Evolutionary conservation across 1,140 invertebrate genomes (phyloP).

Genomic region (Panulirus ornatus): DNA sequence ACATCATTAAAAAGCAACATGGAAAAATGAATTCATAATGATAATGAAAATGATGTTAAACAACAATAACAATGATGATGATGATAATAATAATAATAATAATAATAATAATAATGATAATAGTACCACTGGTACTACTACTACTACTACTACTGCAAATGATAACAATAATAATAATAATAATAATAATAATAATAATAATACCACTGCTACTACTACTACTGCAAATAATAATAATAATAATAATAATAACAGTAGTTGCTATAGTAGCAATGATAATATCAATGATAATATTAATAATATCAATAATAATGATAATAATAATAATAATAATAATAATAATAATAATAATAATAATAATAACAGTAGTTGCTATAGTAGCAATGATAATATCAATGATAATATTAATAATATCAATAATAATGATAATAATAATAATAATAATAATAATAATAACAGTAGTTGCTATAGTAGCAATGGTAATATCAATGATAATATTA

Average conservation of each 20-base stretch:
- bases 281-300: too few species aligned
- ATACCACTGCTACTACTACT: neutral
- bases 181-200: neutral
- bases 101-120: too few species aligned
- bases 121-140: neutral
- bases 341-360: neutral
- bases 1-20: too few species aligned
- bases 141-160: too few species aligned
- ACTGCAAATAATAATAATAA: too few species aligned
- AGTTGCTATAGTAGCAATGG: too few species aligned
- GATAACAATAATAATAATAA: neutral
- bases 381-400: too few species aligned
- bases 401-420: too few species aligned
- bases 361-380: too few species aligned
- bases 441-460: neutral
- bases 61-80: conserved; percentile 3
- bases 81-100: neutral
- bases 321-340: neutral
- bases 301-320: neutral
- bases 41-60: neutral
- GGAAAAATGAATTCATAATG: neutral
- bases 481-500: too few species aligned
- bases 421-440: neutral
- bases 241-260: too few species aligned
- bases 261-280: too few species aligned